Evolutionary conservation across 2,797 vertebrate species (phyloP).

Genomic region (Syncerus caffer): DNA sequence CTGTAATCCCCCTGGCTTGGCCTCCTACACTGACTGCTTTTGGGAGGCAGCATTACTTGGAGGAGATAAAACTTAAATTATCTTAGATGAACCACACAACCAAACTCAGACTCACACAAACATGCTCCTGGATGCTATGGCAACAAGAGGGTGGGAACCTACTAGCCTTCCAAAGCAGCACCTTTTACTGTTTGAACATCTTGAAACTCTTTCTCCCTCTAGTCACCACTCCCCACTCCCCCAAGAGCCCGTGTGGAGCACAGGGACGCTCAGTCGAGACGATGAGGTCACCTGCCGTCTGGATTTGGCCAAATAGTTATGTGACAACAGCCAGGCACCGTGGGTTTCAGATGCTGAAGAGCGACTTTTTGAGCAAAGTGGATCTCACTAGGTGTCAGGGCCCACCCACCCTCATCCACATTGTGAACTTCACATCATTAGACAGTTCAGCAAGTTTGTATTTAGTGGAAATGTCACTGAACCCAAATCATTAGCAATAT

Average conservation of each 20-base stretch:
- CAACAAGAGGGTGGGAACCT: neutral
- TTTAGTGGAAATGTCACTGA: neutral
- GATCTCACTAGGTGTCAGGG: neutral
- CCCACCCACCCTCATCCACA: neutral
- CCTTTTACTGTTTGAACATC: neutral
- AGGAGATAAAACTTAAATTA: neutral
- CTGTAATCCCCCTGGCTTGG: neutral
- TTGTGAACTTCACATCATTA: neutral
- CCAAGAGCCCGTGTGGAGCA: rapidly evolving
- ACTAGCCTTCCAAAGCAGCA: neutral
- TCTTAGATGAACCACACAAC: neutral
- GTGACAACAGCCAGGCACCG: neutral
- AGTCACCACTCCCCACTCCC: neutral
- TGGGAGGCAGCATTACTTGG: neutral
- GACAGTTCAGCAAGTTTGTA: neutral
- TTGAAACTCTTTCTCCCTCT: neutral
- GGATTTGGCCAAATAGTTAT: neutral
- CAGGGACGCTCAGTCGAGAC: neutral
- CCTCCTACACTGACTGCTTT: neutral
- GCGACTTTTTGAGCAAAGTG: neutral
- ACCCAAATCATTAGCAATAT: neutral
- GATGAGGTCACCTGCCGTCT: neutral
- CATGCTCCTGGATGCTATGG: neutral
- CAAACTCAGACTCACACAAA: no score
- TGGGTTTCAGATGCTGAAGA: neutral